Base-by-base conservation (phyloP, 1,140 invertebrate species). In the Liolophura sinensis region DNA sequence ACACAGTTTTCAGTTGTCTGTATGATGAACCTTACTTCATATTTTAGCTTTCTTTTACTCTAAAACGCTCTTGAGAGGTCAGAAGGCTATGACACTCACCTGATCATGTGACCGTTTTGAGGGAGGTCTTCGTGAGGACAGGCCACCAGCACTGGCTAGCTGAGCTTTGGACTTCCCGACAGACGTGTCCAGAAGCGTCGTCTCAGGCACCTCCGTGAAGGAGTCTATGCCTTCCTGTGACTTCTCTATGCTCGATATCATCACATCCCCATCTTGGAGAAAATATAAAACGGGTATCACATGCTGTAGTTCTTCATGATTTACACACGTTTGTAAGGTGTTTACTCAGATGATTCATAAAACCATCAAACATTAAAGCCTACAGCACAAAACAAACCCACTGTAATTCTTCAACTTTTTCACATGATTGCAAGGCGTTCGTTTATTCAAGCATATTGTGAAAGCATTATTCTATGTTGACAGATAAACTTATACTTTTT, bases 131-230 rank as follows among this genome's bases (percentile, higher is more conserved):
- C 88, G 70, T 64, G 85, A 82, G 47, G 86, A 87, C 24, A 89
- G 76, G 64, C 90, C 91, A 60, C 91, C 91, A 15, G 63, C 48
- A 73, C 87, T 90, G 7, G 90, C 94, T 68, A 97, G 86, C 82
- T 95, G 94, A 20, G 93, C 94, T 85, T 95, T 95, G 48, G 91
- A 91, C 85, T 94, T 93, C 72, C 89, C 92, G 15, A 90, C 92
- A 14, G 93, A 92, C 68, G 91, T 92, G 80, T 97, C 94, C 25
- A 97, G 86, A 24, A 96, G 87, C 78, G 91, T 90, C 74, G 93
- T 91, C 12, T 89, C 88, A 31, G 94, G 93, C 68, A 96, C 91
- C 31, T 40, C 31, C 31, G 31, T 40, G 31, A 40, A 40, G 31
- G 31, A 40, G 31, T 40, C 31, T 9, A 57, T 54, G 51, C n/a